Conservation (phyloP, 1,140 invertebrate genomes). For the Bombus pascuorum region DNA sequence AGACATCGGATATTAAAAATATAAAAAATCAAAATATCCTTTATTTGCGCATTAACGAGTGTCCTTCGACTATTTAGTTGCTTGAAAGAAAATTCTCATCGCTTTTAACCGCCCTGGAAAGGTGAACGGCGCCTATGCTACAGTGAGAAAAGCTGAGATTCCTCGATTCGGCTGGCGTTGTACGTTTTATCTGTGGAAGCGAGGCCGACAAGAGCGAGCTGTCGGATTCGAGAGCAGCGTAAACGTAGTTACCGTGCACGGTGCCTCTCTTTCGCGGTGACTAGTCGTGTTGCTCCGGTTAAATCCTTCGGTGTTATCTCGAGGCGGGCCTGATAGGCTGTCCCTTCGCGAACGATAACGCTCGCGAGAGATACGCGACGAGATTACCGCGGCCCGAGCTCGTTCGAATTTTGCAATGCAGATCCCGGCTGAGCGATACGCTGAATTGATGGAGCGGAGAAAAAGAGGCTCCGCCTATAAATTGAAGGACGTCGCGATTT, state of each 20-base stretch:
- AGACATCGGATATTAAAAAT: background rate
- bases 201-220: constrained; percentile 28
- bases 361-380: constrained; percentile 44
- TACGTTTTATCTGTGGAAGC: constrained; percentile 42
- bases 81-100: background rate
- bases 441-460: constrained; percentile 51
- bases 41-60: background rate
- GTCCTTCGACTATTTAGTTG: background rate
- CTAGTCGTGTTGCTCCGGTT: constrained; percentile 61
- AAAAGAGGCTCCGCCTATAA: constrained; percentile 38
- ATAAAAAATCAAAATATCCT: background rate
- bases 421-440: constrained; percentile 60
- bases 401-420: constrained; percentile 69
- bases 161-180: constrained; percentile 13
- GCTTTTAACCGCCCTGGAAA: background rate
- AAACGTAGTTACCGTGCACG: constrained; percentile 24
- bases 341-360: constrained; percentile 59
- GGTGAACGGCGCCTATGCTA: background rate
- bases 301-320: constrained; percentile 71
- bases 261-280: background rate
- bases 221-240: constrained; percentile 39
- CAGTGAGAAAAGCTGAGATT: background rate
- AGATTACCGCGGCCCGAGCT: constrained; percentile 16
- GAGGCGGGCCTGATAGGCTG: constrained; percentile 61
- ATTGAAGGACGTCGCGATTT: constrained; percentile 44